Percentiles rank a stretch among this genome's conserved stretches.
These are phyloP conservation scores for Verasper variegatus DNA, from an alignment of 2,113 vertebrate genomes.

Conservation along the genomic window DNA sequence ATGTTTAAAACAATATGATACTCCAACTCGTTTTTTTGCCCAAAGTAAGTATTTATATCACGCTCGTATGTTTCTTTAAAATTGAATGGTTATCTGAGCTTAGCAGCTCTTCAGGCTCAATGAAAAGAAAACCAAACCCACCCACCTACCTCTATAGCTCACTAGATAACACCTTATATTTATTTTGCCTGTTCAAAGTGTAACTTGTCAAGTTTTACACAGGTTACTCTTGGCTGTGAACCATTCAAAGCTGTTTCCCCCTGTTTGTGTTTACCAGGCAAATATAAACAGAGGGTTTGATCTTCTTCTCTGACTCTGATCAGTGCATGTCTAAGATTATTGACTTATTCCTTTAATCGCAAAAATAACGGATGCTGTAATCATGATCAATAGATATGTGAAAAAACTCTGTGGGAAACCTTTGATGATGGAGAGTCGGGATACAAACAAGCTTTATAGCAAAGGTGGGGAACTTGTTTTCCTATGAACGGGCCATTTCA, in stretches of 20 bases:
- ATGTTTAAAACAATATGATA: no score
- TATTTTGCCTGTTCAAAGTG: not conserved
- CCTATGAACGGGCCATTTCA: not conserved
- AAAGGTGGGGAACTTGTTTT: not conserved
- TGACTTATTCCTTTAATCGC: not conserved
- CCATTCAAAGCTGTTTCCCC: not conserved
- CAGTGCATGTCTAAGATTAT: not conserved
- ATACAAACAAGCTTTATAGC: not conserved
- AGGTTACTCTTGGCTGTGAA: not conserved
- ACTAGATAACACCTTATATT: no score
- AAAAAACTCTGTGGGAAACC: not conserved
- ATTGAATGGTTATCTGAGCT: not conserved
- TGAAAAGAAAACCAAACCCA: not conserved
- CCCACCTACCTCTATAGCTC: not conserved
- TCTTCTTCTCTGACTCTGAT: not conserved
- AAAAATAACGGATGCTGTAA: not conserved
- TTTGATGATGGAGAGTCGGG: no score
- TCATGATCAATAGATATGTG: not conserved
- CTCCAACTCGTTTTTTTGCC: no score
- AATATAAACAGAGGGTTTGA: not conserved
- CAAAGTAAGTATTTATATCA: not conserved
- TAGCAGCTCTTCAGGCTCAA: not conserved
- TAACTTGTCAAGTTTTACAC: not conserved
- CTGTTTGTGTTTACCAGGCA: not conserved
- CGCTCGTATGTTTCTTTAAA: not conserved